A percentile compares a stretch with the other conserved stretches of the same genome.
These are phyloP conservation scores for Indri indri DNA, from an alignment of 2,113 vertebrate species.

Conservation along the genomic window DNA sequence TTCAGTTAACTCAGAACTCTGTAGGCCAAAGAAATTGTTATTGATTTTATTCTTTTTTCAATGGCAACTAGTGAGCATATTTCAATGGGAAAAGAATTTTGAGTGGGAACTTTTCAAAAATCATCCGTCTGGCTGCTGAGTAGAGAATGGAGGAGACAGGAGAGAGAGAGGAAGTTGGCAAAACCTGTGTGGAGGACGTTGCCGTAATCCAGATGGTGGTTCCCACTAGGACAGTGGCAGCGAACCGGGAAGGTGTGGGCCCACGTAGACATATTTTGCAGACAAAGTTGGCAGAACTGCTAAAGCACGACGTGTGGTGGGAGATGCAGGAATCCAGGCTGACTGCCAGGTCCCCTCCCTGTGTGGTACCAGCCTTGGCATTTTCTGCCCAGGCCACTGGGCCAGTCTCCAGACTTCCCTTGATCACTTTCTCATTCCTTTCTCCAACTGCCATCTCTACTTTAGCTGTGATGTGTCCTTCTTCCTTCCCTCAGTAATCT, in stretches of 20 bases:
- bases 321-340: background rate
- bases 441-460: background rate
- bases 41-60: background rate
- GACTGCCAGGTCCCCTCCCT: background rate
- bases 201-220: too few species aligned
- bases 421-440: background rate
- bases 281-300: background rate
- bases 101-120: background rate
- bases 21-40: background rate
- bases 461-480: background rate
- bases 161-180: background rate
- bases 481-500: background rate
- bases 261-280: background rate
- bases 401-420: background rate
- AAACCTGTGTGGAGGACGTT: background rate
- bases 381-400: background rate
- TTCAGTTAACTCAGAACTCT: background rate
- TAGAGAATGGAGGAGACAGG: background rate
- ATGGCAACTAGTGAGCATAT: background rate
- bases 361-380: background rate
- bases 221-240: background rate
- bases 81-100: background rate
- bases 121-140: background rate
- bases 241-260: too few species aligned
- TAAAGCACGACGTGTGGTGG: background rate